A percentile compares a stretch with the other conserved stretches of the same genome.
These are phyloP conservation scores for Macaria liturata DNA, from an alignment of 2,888 invertebrate genomes.

Conservation along the genomic window DNA sequence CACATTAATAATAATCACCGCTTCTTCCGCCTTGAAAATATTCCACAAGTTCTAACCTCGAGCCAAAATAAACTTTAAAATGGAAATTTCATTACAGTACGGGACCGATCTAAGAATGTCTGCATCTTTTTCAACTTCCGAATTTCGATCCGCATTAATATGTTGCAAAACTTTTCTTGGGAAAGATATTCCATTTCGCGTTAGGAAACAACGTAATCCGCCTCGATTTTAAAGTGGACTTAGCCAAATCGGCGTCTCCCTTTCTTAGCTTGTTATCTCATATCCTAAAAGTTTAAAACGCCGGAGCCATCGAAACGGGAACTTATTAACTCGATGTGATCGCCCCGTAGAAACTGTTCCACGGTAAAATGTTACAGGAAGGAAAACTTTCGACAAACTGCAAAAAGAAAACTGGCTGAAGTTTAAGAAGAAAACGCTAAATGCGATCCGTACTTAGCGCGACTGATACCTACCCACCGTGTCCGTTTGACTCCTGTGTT, in stretches of 20 bases:
- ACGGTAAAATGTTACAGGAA: conserved; percentile 81
- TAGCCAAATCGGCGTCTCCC: conserved; percentile 77
- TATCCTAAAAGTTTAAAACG: conserved; percentile 83
- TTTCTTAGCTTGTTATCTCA: conserved; percentile 82
- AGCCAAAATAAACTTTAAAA: no score
- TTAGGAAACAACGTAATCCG: conserved; percentile 55
- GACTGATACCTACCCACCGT: conserved; percentile 22
- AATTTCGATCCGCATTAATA: conserved; percentile 30
- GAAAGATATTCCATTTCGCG: conserved; percentile 49
- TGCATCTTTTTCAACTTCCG: conserved; percentile 10
- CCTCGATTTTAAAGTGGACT: conserved; percentile 68
- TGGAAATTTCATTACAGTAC: no score
- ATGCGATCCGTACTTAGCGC: conserved; percentile 68
- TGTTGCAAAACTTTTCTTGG: conserved; percentile 35
- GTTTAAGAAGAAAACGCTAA: conserved; percentile 78
- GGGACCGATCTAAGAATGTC: no score
- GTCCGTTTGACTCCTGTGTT: no score
- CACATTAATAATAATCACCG: no score
- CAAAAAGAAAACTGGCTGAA: conserved; percentile 73
- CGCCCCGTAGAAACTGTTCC: conserved; percentile 74
- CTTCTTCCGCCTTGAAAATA: no score
- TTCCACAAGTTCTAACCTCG: no score
- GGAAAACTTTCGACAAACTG: conserved; percentile 75
- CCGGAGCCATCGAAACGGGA: conserved; percentile 79
- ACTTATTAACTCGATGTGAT: conserved; percentile 83